phyloP scores from a whole-genome alignment of 2,888 invertebrate genomes.

The Agonopterix heracliana region DNA sequence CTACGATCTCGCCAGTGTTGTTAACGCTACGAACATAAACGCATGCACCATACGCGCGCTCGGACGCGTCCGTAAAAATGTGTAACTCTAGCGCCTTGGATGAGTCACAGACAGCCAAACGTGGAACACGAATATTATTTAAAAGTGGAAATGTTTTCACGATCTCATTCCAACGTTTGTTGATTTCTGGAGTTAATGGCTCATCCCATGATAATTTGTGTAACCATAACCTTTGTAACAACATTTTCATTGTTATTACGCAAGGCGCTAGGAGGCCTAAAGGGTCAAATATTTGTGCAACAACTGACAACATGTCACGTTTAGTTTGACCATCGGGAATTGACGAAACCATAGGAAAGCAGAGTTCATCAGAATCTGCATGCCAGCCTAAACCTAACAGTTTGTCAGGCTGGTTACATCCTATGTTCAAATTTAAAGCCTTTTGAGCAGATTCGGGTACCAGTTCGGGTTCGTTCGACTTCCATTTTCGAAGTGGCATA shows the following conservation, averaged over 20 bases:
- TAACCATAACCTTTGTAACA: conserved; percentile 22
- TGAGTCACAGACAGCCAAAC: conserved; percentile 16
- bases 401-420: conserved; percentile 8
- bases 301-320: conserved; percentile 16
- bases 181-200: not conserved
- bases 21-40: conserved; percentile 17
- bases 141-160: conserved; percentile 7
- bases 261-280: conserved; percentile 19
- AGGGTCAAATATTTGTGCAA: conserved; percentile 22
- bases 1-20: conserved; percentile 6
- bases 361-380: conserved; percentile 9
- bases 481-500: too few relatives aligned
- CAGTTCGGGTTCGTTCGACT: conserved; percentile 17
- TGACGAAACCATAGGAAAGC: conserved; percentile 3
- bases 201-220: conserved; percentile 23
- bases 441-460: conserved; percentile 1
- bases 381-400: conserved; percentile 16
- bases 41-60: conserved; percentile 25
- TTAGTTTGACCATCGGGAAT: conserved; percentile 10
- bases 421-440: conserved; percentile 12
- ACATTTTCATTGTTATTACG: conserved; percentile 17
- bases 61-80: conserved; percentile 24
- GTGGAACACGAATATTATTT: conserved; percentile 17
- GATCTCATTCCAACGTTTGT: not conserved
- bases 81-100: conserved; percentile 17